phyloP scores from a whole-genome alignment of 2,888 invertebrate genomes.

The Eristalinus sepulchralis region DNA sequence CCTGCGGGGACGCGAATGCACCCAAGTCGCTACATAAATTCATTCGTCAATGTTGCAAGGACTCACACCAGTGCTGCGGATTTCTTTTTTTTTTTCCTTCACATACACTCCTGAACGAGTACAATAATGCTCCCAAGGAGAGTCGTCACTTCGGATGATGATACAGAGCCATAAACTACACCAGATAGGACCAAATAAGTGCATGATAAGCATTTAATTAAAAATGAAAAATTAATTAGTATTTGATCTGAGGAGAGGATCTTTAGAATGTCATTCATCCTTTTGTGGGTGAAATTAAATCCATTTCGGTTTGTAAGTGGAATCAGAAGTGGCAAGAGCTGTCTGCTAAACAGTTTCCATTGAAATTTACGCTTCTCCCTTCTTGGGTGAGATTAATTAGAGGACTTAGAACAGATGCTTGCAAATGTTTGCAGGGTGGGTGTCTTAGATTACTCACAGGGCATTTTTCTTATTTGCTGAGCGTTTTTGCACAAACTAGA shows the following conservation, averaged over 20 bases:
- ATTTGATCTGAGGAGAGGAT: slow-evolving; percentile 67
- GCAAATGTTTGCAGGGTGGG: not conserved
- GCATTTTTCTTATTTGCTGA: too few species aligned
- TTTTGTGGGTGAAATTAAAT: slow-evolving; percentile 67
- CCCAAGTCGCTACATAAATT: slow-evolving; percentile 30
- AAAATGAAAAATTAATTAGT: slow-evolving; percentile 71
- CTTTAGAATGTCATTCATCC: slow-evolving; percentile 66
- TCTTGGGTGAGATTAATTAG: slow-evolving; percentile 6
- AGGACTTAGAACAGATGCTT: not conserved
- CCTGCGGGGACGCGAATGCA: slow-evolving; percentile 40
- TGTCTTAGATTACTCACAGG: not conserved
- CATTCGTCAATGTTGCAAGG: slow-evolving; percentile 56
- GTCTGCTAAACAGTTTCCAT: slow-evolving; percentile 45
- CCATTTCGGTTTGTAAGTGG: slow-evolving; percentile 64
- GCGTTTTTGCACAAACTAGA: too few species aligned
- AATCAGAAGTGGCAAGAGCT: slow-evolving; percentile 36
- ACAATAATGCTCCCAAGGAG: slow-evolving; percentile 43
- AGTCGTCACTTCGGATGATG: slow-evolving; percentile 49
- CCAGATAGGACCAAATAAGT: slow-evolving; percentile 65
- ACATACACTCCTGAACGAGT: not conserved
- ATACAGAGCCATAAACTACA: slow-evolving; percentile 62
- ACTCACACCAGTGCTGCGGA: slow-evolving; percentile 22
- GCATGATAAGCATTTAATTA: slow-evolving; percentile 71
- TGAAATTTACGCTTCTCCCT: slow-evolving; percentile 6
- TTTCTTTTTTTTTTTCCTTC: not conserved